phyloP scores from a whole-genome alignment of 2,888 invertebrate species.

The Chironomus riparius region DNA sequence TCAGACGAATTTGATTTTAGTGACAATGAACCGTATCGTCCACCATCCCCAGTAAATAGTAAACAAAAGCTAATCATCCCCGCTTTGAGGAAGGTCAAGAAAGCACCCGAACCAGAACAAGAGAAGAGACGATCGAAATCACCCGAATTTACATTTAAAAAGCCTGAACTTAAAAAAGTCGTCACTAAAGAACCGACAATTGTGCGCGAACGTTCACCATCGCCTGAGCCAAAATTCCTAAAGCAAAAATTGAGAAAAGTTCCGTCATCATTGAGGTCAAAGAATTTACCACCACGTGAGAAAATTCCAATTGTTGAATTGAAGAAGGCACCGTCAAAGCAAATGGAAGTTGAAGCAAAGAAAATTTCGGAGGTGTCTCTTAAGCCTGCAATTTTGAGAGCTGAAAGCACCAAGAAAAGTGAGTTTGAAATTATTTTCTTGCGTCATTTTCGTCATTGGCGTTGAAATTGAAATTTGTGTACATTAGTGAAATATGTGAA shows the following conservation, averaged over 20 bases:
- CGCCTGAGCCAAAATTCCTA: constrained; percentile 24
- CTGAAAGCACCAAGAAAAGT: constrained; percentile 35
- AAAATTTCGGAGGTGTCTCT: background rate
- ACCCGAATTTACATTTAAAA: constrained; percentile 28
- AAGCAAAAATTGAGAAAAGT: constrained; percentile 24
- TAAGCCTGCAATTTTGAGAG: constrained; percentile 19
- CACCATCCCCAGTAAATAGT: constrained; percentile 37
- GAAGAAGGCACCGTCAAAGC: constrained; percentile 35
- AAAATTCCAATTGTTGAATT: constrained; percentile 35
- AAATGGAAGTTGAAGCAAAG: background rate
- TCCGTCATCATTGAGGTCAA: constrained; percentile 37
- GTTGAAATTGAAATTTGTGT: no score
- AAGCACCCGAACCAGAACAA: background rate
- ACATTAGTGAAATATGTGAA: no score
- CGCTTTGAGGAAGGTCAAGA: background rate
- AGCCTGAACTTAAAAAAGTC: constrained; percentile 37
- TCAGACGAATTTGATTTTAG: constrained; percentile 17
- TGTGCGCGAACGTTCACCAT: constrained; percentile 10
- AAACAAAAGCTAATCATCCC: constrained; percentile 4
- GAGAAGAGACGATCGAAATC: background rate
- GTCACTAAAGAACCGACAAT: constrained; percentile 32
- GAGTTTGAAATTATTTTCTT: constrained; percentile 32
- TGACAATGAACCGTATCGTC: constrained; percentile 43
- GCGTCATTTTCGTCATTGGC: background rate
- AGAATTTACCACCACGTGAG: constrained; percentile 35